phyloP scores from a whole-genome alignment of 2,113 vertebrate genomes.

The Pomatostomus ruficeps region DNA sequence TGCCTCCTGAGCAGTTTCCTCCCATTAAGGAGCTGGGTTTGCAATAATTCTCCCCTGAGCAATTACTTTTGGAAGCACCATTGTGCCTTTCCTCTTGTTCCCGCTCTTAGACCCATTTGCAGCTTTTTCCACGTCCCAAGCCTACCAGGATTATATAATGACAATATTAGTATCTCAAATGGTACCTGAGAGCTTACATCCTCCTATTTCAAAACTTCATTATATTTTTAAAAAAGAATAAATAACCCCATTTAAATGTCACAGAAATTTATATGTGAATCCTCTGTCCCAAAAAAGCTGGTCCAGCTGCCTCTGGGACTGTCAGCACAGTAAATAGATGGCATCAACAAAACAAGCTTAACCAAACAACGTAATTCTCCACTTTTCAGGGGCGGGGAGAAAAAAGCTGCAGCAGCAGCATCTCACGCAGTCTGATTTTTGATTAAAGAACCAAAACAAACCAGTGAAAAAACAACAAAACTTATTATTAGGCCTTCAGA shows the following conservation, averaged over 20 bases:
- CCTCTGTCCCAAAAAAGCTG: not conserved
- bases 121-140: not conserved
- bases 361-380: not conserved
- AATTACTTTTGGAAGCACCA: not conserved
- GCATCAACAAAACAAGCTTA: not conserved
- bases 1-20: slow-evolving; percentile 4
- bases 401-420: not conserved
- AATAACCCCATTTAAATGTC: not conserved
- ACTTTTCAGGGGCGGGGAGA: not conserved
- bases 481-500: not conserved
- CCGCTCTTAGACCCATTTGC: not conserved
- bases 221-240: not conserved
- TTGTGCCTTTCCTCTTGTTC: not conserved
- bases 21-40: not conserved
- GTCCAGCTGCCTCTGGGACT: not conserved
- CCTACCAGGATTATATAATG: not conserved
- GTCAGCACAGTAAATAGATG: not conserved
- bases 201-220: not conserved
- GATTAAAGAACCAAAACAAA: not conserved
- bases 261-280: not conserved
- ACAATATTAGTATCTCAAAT: not conserved
- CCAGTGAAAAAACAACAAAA: not conserved
- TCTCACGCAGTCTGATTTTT: not conserved
- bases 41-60: not conserved
- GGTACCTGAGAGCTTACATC: not conserved